Evolutionary conservation across 2,113 vertebrate species (phyloP), one percentile per base, ranked within the genome.

Genomic region (Poeciliopsis prolifica): DNA sequence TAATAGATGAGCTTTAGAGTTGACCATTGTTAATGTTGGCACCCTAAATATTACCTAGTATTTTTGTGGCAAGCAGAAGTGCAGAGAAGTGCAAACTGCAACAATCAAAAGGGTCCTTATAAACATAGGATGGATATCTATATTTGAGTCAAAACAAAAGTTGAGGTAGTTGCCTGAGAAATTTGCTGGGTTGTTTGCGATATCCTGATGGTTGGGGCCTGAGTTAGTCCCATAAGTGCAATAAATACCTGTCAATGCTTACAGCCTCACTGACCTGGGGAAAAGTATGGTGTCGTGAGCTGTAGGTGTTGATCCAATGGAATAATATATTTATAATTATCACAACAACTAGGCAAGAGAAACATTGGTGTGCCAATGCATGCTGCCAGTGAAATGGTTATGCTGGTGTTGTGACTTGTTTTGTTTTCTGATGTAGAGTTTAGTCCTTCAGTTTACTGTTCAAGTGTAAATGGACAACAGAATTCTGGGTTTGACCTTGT

Each of bases 281-380:
- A 14, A 29, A 62, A 14, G 13, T 15, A 15, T 6, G 15, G 28
- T 28, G 61, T 29, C 24, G 19, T 11, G 29, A 48, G 44, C 22
- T n/a, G 22, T n/a, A 58, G 51, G 51, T 24, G 19, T 58, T 58
- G 51, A 58, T 24, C 24, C 51, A 58, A 24, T 58, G 51, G 22
- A 58, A 7, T n/a, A 58, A 9, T 11, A 24, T 24, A 22, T 58
- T 24, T 24, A n/a, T 22, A n/a, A 24, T 3, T 58, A 22, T 17
- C 31, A 17, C 12, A 30, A 33, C 5, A 33, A 17, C 31, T 61
- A 9, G 68, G 29, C 15, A 22, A 71, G 31, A 14, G 54, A 28
- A 19, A 74, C 29, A 73, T 15, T 28, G 35, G 24, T 67, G 54
- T 48, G 42, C 13, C 35, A 33, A 13, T n/a, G 58, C 33, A 79